These are phyloP conservation scores for Sphyrna mokarran DNA, from an alignment of 2,113 vertebrate genomes.

Conservation along the genomic window DNA sequence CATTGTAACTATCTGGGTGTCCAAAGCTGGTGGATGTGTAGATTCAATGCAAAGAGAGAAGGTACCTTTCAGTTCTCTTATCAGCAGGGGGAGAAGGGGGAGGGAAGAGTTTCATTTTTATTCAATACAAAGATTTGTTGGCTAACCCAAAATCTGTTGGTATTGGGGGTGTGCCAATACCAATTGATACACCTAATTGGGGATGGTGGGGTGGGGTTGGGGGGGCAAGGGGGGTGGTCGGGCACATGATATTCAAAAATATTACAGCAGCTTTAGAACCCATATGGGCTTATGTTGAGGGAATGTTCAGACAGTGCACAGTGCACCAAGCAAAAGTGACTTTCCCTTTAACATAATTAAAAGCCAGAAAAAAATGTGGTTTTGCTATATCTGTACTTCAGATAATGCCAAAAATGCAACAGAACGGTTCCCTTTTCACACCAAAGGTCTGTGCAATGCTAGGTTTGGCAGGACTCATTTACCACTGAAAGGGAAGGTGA, in stretches of 20 bases:
- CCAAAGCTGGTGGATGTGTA: too few species aligned
- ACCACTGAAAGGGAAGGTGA: neutral
- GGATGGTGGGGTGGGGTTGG: too few species aligned
- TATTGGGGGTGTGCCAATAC: too few species aligned
- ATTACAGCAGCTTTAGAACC: neutral
- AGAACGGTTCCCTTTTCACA: neutral
- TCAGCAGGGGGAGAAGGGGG: neutral
- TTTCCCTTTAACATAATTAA: neutral
- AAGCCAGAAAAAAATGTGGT: neutral
- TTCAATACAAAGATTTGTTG: neutral
- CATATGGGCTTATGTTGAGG: neutral
- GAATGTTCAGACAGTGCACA: neutral
- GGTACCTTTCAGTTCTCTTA: neutral
- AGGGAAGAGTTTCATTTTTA: neutral
- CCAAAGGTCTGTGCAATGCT: neutral
- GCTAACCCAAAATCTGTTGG: neutral
- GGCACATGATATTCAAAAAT: neutral
- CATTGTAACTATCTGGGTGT: neutral
- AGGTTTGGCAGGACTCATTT: neutral
- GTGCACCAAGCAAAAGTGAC: neutral
- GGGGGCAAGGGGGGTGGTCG: too few species aligned
- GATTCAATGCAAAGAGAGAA: too few species aligned
- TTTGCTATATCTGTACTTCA: neutral
- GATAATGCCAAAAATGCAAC: neutral
- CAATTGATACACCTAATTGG: too few species aligned